A percentile compares a stretch with the other conserved stretches of the same genome.
Evolutionary conservation across 2,797 vertebrate genomes (phyloP).

Genomic region (Adrianichthys oophorus): DNA sequence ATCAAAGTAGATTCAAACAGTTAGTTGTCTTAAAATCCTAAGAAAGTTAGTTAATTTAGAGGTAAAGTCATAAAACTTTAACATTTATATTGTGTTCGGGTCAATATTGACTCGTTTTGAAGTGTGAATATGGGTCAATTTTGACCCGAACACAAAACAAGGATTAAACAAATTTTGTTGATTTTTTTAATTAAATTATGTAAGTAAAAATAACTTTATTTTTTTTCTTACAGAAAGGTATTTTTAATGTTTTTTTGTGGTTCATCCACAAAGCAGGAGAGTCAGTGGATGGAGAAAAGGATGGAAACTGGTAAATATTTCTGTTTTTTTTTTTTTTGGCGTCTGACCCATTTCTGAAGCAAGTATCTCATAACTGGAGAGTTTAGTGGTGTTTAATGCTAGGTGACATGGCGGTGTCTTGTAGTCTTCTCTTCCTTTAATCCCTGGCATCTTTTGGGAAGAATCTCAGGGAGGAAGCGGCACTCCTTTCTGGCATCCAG

Average conservation of each 20-base stretch:
- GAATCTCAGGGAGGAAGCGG: conserved; percentile 83
- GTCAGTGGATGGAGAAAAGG: conserved; percentile 19
- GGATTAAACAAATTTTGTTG: too few relatives aligned
- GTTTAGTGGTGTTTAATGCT: conserved; percentile 87
- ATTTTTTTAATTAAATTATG: too few relatives aligned
- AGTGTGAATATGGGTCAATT: too few relatives aligned
- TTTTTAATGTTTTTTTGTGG: conserved; percentile 12
- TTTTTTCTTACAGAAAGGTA: too few relatives aligned
- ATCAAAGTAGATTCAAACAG: too few relatives aligned
- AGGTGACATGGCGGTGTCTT: conserved; percentile 85
- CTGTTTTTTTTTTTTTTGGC: conserved; percentile 11
- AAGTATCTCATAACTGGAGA: conserved; percentile 85
- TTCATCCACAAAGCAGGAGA: conserved; percentile 8
- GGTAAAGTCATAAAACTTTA: too few relatives aligned
- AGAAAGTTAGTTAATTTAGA: too few relatives aligned
- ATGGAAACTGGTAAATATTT: conserved; percentile 4
- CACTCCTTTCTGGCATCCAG: conserved; percentile 78
- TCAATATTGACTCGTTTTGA: too few relatives aligned
- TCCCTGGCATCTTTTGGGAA: conserved; percentile 85
- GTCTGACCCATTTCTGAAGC: conserved; percentile 82
- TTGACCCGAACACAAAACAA: too few relatives aligned
- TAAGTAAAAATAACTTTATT: too few relatives aligned
- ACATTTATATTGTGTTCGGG: too few relatives aligned
- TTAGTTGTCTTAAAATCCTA: too few relatives aligned
- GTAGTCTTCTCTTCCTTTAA: conserved; percentile 80